phyloP scores from a whole-genome alignment of 2,888 invertebrate genomes.

The Orthosia cruda region DNA sequence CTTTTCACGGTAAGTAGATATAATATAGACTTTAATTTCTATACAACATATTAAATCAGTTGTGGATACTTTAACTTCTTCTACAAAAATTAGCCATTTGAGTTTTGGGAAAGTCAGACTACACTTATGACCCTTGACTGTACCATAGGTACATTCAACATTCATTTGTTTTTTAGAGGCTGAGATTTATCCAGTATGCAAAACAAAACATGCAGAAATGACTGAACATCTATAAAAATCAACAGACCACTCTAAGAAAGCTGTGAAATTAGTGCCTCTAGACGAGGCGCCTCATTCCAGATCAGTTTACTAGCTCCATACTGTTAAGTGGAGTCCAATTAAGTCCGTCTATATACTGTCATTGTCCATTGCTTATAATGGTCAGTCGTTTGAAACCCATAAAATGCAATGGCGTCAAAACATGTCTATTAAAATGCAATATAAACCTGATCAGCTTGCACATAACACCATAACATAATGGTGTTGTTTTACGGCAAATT shows the following conservation, averaged over 20 bases:
- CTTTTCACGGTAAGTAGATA: too few relatives aligned
- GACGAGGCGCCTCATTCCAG: neutral
- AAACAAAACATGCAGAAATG: too few relatives aligned
- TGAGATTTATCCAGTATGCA: too few relatives aligned
- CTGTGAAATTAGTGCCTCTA: conserved; percentile 17
- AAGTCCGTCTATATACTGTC: conserved; percentile 50
- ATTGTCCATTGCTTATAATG: conserved; percentile 47
- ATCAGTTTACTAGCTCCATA: conserved; percentile 6
- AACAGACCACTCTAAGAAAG: neutral
- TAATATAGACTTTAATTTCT: too few relatives aligned
- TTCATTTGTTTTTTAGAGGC: too few relatives aligned
- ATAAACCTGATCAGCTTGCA: conserved; percentile 36
- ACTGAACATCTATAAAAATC: too few relatives aligned
- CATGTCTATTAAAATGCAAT: conserved; percentile 51
- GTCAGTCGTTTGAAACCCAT: conserved; percentile 50
- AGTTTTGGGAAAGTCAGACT: too few relatives aligned
- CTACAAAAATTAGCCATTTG: too few relatives aligned
- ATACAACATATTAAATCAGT: too few relatives aligned
- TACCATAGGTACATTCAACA: too few relatives aligned
- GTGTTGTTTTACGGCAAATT: conserved; percentile 1
- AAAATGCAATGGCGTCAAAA: conserved; percentile 48
- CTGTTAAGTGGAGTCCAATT: conserved; percentile 49
- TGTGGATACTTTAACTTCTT: too few relatives aligned
- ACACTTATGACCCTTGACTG: too few relatives aligned
- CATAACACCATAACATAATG: conserved; percentile 24